Conservation (phyloP, 2,113 vertebrate species). For the Myotis davidii region DNA sequence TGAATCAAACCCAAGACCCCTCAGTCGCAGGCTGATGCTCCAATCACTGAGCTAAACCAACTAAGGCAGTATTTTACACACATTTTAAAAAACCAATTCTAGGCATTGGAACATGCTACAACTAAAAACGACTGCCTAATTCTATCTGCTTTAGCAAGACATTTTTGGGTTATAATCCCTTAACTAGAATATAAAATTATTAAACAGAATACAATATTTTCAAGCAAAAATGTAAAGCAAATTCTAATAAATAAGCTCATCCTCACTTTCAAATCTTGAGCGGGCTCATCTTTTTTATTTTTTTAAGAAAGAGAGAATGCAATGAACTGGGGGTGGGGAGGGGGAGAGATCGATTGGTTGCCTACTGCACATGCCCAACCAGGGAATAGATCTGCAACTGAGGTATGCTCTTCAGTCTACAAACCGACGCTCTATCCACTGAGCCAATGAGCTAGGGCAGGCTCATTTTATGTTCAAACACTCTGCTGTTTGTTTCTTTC, state of each 20-base stretch:
- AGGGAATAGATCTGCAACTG: too few species aligned
- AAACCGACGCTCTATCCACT: too few species aligned
- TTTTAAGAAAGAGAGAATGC: too few species aligned
- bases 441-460: too few species aligned
- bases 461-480: neutral
- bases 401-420: too few species aligned
- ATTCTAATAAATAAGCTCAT: neutral
- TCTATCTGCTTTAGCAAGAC: conserved; percentile 2
- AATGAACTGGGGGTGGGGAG: too few species aligned
- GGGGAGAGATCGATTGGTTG: too few species aligned
- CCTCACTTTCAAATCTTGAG: neutral
- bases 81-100: neutral
- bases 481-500: neutral
- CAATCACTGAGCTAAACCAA: too few species aligned
- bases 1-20: too few species aligned
- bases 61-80: neutral
- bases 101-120: neutral
- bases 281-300: neutral
- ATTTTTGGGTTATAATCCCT: neutral
- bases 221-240: conserved; percentile 20
- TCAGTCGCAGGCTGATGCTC: too few species aligned
- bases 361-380: too few species aligned
- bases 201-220: neutral
- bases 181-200: neutral
- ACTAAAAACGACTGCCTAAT: neutral